Base-by-base conservation (phyloP, 1,140 invertebrate genomes). In the Drosophila ercepeae region DNA sequence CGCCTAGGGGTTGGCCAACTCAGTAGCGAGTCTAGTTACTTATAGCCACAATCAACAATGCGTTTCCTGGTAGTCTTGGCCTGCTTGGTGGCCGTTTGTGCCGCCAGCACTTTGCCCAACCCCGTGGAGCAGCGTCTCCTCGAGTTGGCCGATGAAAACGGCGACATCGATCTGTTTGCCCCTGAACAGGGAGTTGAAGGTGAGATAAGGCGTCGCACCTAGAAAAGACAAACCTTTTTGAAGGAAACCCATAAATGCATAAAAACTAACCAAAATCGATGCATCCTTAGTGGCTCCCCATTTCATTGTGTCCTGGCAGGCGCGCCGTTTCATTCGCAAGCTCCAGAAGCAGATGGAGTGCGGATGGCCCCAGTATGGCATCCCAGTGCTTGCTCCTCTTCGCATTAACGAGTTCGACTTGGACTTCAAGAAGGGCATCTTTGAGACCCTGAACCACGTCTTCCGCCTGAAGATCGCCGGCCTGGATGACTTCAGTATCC, bases 31-130 rank as follows among this genome's bases (percentile, higher is more conserved):
- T 39, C 59, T 52, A 46, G 64, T 42, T 83, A 42, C 55, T 75
- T 51, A 51, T 36, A 57, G 21, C 60, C 64, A 54, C 19, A 58
- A 59, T 58, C 75, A 72, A 72, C 39, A 25, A 90, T 90, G 89
- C 81, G 89, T 71, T 89, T 84, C 50, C 77, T 90, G 39, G 13
- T 91, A 54, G 76, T 89, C 75, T 75, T 90, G 74, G 82, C 89
- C 69, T 69, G 78, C 44, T 48, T 77, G 25, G 54, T 86, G 68
- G 83, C 74, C 13, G 58, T 84, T 13, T 90, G 86, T 45, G 83
- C 75, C 59, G 89, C 83, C 23, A 72, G 83, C 74, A 77, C 77
- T 13, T 32, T 90, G 44, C 57, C 77, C 32, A 61, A 77, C 23
- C 23, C 57, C n/a, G 51, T 82, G 18, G 57, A 88, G 65, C 77